Percentiles rank a stretch among this genome's conserved stretches.
These are phyloP conservation scores for Ormyrus thymus DNA, from an alignment of 2,888 invertebrate genomes.

Conservation along the genomic window DNA sequence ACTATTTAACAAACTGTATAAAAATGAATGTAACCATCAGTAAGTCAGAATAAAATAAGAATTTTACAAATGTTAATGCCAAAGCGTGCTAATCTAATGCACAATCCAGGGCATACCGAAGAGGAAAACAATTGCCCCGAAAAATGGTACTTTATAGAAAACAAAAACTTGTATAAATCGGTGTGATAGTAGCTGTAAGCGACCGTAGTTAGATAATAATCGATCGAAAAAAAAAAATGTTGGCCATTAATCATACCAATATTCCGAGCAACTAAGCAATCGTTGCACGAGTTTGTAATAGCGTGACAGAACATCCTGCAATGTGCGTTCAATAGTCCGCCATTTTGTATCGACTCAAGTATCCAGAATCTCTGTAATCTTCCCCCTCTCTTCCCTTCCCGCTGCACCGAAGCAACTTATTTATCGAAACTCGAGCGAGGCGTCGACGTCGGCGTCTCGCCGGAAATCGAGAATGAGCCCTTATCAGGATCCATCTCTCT, in stretches of 20 bases:
- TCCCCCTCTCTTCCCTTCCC: background rate
- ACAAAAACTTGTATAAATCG: slow-evolving; percentile 71
- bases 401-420: slow-evolving; percentile 13
- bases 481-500: slow-evolving; percentile 65
- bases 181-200: slow-evolving; percentile 74
- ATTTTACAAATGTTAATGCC: slow-evolving; percentile 15
- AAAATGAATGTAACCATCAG: background rate
- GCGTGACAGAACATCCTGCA: slow-evolving; percentile 1
- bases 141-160: slow-evolving; percentile 57
- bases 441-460: slow-evolving; percentile 19
- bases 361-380: background rate
- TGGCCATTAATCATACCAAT: slow-evolving; percentile 59
- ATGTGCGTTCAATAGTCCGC: background rate
- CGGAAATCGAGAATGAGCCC: slow-evolving; percentile 59
- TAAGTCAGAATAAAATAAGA: background rate
- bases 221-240: slow-evolving; percentile 57
- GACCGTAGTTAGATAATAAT: slow-evolving; percentile 64
- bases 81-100: slow-evolving; percentile 11
- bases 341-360: slow-evolving; percentile 31
- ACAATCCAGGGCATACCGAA: background rate
- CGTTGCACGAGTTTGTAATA: slow-evolving; percentile 26
- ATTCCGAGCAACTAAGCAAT: background rate
- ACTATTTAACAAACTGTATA: slow-evolving; percentile 1
- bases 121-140: background rate
- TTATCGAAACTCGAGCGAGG: slow-evolving; percentile 3